Conservation (phyloP, 2,888 invertebrate genomes). For the Tenthredo scrophulariae region DNA sequence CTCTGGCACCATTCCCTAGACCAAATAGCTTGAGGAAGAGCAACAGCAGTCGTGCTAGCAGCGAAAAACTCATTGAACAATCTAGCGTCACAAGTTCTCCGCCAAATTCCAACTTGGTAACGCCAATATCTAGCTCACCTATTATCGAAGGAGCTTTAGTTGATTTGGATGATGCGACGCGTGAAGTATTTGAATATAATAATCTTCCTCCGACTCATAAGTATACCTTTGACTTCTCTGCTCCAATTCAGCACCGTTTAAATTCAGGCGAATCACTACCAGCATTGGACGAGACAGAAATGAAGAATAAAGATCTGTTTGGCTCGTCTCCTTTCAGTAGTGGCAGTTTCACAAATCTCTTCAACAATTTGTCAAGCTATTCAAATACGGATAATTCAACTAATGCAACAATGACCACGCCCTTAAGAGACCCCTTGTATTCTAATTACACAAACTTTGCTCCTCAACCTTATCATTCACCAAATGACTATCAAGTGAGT, state of each 20-base stretch:
- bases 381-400: slow-evolving; percentile 40
- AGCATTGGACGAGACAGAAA: slow-evolving; percentile 54
- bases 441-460: slow-evolving; percentile 55
- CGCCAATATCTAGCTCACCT: slow-evolving; percentile 65
- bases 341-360: slow-evolving; percentile 72
- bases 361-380: slow-evolving; percentile 62
- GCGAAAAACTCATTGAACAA: slow-evolving; percentile 57
- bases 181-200: slow-evolving; percentile 35
- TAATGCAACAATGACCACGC: slow-evolving; percentile 46
- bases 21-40: slow-evolving; percentile 67
- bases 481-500: slow-evolving; percentile 49
- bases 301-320: slow-evolving; percentile 72
- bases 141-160: slow-evolving; percentile 64
- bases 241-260: slow-evolving; percentile 12
- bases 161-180: slow-evolving; percentile 62
- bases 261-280: slow-evolving; percentile 21
- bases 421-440: slow-evolving; percentile 56
- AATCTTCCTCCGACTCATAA: not conserved
- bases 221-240: slow-evolving; percentile 59
- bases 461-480: slow-evolving; percentile 53
- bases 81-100: slow-evolving; percentile 63
- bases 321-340: slow-evolving; percentile 76
- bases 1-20: slow-evolving; percentile 84
- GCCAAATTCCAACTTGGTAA: slow-evolving; percentile 61
- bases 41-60: slow-evolving; percentile 62